Base-by-base conservation (phyloP, 92 coral and sea anemone genomes). In the Parazoanthus swiftii region DNA sequence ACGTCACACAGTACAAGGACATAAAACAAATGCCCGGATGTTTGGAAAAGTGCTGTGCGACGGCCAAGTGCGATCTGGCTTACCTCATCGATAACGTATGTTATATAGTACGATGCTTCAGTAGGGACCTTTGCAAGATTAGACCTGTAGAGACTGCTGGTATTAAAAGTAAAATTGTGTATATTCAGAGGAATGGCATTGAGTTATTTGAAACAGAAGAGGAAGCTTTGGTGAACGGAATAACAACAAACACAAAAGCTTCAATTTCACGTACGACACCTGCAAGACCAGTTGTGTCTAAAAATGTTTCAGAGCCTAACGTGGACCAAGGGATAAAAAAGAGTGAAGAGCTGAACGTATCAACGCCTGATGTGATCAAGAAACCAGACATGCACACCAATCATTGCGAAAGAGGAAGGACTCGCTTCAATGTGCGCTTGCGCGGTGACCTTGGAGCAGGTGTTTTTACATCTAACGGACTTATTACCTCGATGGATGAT, bases 361-460 rank as follows among this genome's bases (percentile, higher is more conserved):
- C 79, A 11, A 74, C 51, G 42, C 85, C 48, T 1, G 36, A 46
- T 21, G 1, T 48, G 6, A 56, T 37, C 8, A 77, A 90, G 29
- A 56, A 44, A n/a, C 16, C 37, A 14, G 48, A 50, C 14, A 43
- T 37, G 25, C 59, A 81, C 16, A 88, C 8, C 38, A 83, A 71
- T 37, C 66, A 72, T 71, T 97, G 99, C 67, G 90, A 91, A 38
- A 89, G 92, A 20, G 95, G 92, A 76, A 89, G 80, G 79, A 94
- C 95, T 20, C 89, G 77, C 26, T 89, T 90, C 80, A 91, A 97
- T 65, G 96, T 95, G 14, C 92, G 93, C 75, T 88, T 97, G 44
- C 93, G 93, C 51, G 99, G 99, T 15, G 98, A 96, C 51, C 88
- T 94, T 72, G 92, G 92, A 35, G 91, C 99, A 29, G 99, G 99